Base-by-base conservation (phyloP, 1,140 invertebrate genomes). In the Atta texana region DNA sequence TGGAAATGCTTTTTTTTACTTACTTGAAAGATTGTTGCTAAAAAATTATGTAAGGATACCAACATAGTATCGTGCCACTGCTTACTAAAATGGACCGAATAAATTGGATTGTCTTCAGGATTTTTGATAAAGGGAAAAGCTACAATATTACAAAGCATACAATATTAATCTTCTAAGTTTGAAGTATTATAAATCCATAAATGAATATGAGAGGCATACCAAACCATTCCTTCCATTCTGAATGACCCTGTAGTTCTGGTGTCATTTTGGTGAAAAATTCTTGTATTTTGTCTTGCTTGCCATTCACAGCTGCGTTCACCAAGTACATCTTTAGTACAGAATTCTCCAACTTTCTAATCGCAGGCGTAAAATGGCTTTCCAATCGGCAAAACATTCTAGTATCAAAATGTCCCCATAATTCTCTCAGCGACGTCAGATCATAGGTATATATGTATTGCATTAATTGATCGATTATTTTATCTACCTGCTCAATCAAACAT, bases 201-300 rank as follows among this genome's bases (percentile, higher is more conserved):
- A 49, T 7, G 24, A 44, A 74, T 39, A 39, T 24, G 0, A 10
- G 1, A 28, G 3, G 86, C 44, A 51, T 97, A 99, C 98, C 97
- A 96, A 99, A 99, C 99, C 99, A 99, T 91, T 99, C 99, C 93
- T 97, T 99, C 98, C 99, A 99, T 93, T 99, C 98, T 75, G 96
- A 96, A 93, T 98, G 98, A 77, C 97, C 97, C 93, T 99, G 98
- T 39, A 99, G 93, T 92, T 99, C 98, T 71, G 97, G 96, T 6
- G 98, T 96, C 96, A 99, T 97, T 95, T 98, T 98, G 39, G 96
- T 96, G 93, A 99, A 98, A 94, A 99, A 99, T 87, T 99, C 98
- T 57, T 96, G 96, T 63, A 99, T 96, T 95, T 98, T 98, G 31
- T 99, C 98, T 66, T 96, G 96, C 91, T 97, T 97, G 88, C 97